phyloP scores from a whole-genome alignment of 2,113 vertebrate species.

The Crotalus viridis region DNA sequence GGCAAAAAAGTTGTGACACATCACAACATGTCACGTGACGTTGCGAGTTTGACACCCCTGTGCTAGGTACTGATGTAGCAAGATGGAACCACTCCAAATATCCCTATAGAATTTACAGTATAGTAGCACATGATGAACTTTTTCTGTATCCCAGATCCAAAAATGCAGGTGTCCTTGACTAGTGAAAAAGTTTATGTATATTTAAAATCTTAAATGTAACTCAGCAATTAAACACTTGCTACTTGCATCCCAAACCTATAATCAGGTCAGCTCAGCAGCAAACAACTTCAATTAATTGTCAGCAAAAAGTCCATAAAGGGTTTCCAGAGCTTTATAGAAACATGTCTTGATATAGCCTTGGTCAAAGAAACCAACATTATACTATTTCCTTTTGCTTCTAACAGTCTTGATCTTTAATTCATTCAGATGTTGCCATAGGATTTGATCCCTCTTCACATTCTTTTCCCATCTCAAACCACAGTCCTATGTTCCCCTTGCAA shows the following conservation, averaged over 20 bases:
- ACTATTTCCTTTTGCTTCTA: background rate
- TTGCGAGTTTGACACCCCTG: too few species aligned
- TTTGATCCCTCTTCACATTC: background rate
- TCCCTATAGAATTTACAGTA: background rate
- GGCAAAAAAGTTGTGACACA: too few species aligned
- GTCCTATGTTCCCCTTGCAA: background rate
- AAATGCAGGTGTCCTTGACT: background rate
- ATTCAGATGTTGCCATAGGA: background rate
- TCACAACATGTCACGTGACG: too few species aligned
- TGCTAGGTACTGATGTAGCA: background rate
- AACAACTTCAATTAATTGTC: constrained; percentile 61
- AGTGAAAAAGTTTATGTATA: background rate
- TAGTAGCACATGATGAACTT: background rate
- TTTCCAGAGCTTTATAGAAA: background rate
- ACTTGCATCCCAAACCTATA: background rate
- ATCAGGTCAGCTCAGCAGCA: background rate
- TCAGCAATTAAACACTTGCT: background rate
- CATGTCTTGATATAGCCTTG: background rate
- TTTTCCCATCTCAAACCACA: background rate
- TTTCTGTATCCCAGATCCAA: background rate
- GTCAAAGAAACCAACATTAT: background rate
- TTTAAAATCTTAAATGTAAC: background rate
- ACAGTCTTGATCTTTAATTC: background rate
- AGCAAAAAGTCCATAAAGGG: background rate
- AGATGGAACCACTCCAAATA: background rate